Conservation (phyloP, 2,113 vertebrate genomes). For the Onychorhynchus coronatus region DNA sequence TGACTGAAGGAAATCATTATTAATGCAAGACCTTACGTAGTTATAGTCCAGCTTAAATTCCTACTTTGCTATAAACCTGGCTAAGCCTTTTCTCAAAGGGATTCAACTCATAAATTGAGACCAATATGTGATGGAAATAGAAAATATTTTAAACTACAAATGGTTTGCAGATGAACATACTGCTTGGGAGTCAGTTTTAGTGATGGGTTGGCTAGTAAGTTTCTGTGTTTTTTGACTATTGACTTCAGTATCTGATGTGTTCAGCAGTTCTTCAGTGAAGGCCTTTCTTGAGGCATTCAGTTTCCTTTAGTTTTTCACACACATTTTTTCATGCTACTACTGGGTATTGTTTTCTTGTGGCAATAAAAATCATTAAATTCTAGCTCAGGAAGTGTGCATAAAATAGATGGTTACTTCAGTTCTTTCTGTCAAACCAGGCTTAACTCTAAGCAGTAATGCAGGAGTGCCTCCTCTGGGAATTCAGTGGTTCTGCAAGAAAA, state of each 20-base stretch:
- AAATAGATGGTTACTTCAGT: slow-evolving; percentile 24
- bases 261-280: slow-evolving; percentile 4
- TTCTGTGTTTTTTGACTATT: background rate
- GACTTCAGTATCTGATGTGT: background rate
- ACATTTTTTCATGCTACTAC: background rate
- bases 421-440: slow-evolving; percentile 31
- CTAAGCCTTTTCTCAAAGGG: background rate
- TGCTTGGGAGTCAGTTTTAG: background rate
- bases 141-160: background rate
- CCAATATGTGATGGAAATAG: background rate
- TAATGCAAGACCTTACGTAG: background rate
- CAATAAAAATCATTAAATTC: slow-evolving; percentile 16
- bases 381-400: background rate
- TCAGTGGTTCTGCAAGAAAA: slow-evolving; percentile 65
- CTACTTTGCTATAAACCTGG: background rate
- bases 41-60: background rate
- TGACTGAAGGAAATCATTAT: background rate
- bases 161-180: background rate
- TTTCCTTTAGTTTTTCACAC: slow-evolving; percentile 11
- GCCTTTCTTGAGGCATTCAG: slow-evolving; percentile 21
- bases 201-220: background rate
- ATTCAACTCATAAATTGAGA: background rate
- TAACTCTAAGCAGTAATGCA: slow-evolving; percentile 57
- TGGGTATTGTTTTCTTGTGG: slow-evolving; percentile 14
- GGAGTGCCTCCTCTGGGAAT: slow-evolving; percentile 79